phyloP scores from a whole-genome alignment of 2,888 invertebrate species.

The Macroteleia sp. region DNA sequence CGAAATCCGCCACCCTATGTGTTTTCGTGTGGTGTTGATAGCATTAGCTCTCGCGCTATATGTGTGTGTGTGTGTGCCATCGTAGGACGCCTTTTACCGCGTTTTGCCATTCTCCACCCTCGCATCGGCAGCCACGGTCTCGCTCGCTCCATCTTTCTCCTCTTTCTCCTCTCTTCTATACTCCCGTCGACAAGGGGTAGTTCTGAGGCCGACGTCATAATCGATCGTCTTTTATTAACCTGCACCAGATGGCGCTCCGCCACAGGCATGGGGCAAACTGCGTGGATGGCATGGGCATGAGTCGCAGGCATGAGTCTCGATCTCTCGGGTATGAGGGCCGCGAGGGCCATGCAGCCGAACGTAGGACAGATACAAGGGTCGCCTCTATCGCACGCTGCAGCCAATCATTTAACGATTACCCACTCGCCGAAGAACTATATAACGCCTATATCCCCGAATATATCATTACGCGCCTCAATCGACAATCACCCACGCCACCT shows the following conservation, averaged over 20 bases:
- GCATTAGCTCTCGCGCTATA: conserved; percentile 34
- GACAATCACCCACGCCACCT: conserved; percentile 41
- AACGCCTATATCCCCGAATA: conserved; percentile 77
- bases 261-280: conserved; percentile 59
- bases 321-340: conserved; percentile 48
- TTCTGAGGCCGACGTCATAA: conserved; percentile 83
- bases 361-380: conserved; percentile 69
- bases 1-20: conserved; percentile 28
- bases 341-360: conserved; percentile 69
- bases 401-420: conserved; percentile 83
- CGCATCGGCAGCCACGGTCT: conserved; percentile 24
- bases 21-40: conserved; percentile 49
- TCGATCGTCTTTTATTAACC: conserved; percentile 84
- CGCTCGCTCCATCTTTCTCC: conserved; percentile 53
- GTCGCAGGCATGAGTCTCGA: conserved; percentile 36
- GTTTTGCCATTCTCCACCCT: conserved; percentile 54
- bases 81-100: conserved; percentile 51
- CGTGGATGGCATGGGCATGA: conserved; percentile 63
- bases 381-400: conserved; percentile 72
- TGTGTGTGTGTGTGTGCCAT: conserved; percentile 36
- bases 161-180: conserved; percentile 51
- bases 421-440: conserved; percentile 78
- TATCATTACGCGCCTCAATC: conserved; percentile 61
- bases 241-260: conserved; percentile 82
- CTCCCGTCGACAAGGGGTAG: conserved; percentile 72